Evolutionary conservation across 2,113 vertebrate genomes (phyloP).

Genomic region (Sigmodon hispidus): DNA sequence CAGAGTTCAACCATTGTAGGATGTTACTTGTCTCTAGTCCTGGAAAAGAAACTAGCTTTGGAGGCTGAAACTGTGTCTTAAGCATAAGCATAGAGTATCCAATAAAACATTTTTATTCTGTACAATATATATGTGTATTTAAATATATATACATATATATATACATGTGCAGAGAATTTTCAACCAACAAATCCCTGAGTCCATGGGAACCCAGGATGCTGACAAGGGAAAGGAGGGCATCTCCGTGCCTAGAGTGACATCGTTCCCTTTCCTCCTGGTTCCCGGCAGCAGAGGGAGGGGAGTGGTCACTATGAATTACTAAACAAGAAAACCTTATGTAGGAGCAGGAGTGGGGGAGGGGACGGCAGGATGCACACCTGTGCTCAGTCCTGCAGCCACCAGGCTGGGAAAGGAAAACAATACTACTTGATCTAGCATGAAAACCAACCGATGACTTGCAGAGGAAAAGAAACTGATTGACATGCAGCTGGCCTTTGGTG

Average conservation of each 20-base stretch:
- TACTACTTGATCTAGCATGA: constrained; percentile 38
- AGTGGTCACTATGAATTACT: constrained; percentile 69
- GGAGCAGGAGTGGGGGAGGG: background rate
- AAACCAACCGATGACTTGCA: constrained; percentile 47
- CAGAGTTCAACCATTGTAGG: background rate
- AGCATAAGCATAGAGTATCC: constrained; percentile 72
- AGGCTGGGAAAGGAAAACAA: constrained; percentile 32
- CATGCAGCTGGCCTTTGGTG: constrained; percentile 73
- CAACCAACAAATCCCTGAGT: constrained; percentile 80
- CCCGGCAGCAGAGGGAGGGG: constrained; percentile 76
- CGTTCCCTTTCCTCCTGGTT: constrained; percentile 74
- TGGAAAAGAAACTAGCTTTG: background rate
- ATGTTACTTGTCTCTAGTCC: background rate
- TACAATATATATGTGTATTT: constrained; percentile 84
- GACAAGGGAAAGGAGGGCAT: constrained; percentile 75
- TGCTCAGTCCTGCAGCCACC: constrained; percentile 34
- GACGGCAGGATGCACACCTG: background rate
- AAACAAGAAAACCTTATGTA: constrained; percentile 40
- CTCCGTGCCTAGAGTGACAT: constrained; percentile 46
- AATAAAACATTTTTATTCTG: constrained; percentile 90
- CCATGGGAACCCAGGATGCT: constrained; percentile 84
- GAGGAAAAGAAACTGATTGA: constrained; percentile 45
- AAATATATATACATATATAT: constrained; percentile 48
- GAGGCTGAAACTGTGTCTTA: constrained; percentile 45
- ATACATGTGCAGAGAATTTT: constrained; percentile 74